A percentile compares a stretch with the other conserved stretches of the same genome.
Conservation (phyloP, 2,888 invertebrate species). For the Drosophila fungiperda region DNA sequence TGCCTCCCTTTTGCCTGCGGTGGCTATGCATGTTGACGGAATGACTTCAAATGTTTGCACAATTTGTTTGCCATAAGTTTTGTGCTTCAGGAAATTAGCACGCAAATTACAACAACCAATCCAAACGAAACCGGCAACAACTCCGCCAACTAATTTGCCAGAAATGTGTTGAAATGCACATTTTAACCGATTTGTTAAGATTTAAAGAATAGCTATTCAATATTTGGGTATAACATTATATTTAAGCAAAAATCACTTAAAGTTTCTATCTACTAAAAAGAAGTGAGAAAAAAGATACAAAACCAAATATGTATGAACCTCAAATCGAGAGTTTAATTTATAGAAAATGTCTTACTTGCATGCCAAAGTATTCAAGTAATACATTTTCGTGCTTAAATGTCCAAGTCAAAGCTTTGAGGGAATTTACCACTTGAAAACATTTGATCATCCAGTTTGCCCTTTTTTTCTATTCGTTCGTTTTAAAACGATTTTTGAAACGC, state of each 20-base stretch:
- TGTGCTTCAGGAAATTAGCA: slow-evolving; percentile 68
- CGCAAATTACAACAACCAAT: slow-evolving; percentile 61
- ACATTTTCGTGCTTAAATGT: neutral
- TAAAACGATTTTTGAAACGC: slow-evolving; percentile 53
- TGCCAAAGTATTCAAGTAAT: slow-evolving; percentile 2
- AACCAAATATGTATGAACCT: neutral
- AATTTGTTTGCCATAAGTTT: slow-evolving; percentile 58
- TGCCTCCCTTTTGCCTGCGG: slow-evolving; percentile 2
- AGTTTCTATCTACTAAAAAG: neutral
- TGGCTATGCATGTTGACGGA: slow-evolving; percentile 50
- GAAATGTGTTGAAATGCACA: slow-evolving; percentile 42
- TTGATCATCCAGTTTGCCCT: slow-evolving; percentile 28
- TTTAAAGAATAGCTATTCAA: neutral
- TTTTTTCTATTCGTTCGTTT: slow-evolving; percentile 23
- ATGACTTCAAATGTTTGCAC: slow-evolving; percentile 56
- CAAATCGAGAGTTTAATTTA: neutral
- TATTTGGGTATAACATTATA: neutral
- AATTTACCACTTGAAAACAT: slow-evolving; percentile 41
- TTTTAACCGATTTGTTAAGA: slow-evolving; percentile 30
- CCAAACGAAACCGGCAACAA: neutral
- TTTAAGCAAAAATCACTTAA: neutral
- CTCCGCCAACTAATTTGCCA: slow-evolving; percentile 26
- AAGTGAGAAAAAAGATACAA: neutral
- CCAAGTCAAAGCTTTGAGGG: slow-evolving; percentile 23
- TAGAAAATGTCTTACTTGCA: neutral